phyloP scores from a whole-genome alignment of 2,797 vertebrate genomes.

The Sebastes taczanowskii region DNA sequence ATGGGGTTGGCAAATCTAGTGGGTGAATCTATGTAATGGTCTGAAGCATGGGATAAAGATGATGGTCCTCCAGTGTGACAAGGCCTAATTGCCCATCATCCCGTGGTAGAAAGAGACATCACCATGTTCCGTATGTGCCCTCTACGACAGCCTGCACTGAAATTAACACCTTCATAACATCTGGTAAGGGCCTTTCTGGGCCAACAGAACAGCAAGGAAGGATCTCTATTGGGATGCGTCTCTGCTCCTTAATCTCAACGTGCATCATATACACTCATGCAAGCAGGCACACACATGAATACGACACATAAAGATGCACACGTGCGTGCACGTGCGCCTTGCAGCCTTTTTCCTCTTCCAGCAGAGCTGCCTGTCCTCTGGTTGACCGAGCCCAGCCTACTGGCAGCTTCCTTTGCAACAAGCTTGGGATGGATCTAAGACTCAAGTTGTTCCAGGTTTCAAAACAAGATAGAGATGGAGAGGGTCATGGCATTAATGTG shows the following conservation, averaged over 20 bases:
- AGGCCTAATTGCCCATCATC: slow-evolving; percentile 82
- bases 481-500: slow-evolving; percentile 20
- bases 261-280: slow-evolving; percentile 29
- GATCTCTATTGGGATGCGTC: slow-evolving; percentile 60
- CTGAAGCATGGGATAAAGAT: slow-evolving; percentile 73
- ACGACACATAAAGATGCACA: slow-evolving; percentile 23
- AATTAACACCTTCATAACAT: slow-evolving; percentile 85
- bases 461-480: slow-evolving; percentile 53
- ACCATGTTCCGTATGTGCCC: slow-evolving; percentile 70
- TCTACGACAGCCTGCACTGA: slow-evolving; percentile 74
- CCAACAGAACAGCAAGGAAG: slow-evolving; percentile 59
- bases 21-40: slow-evolving; percentile 76
- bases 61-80: slow-evolving; percentile 74
- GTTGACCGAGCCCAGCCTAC: slow-evolving; percentile 64
- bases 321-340: slow-evolving; percentile 2
- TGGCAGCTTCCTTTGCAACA: slow-evolving; percentile 51
- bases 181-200: slow-evolving; percentile 74
- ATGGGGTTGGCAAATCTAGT: slow-evolving; percentile 69
- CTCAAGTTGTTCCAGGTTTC: slow-evolving; percentile 51
- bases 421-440: slow-evolving; percentile 20
- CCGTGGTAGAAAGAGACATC: slow-evolving; percentile 80
- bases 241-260: slow-evolving; percentile 48
- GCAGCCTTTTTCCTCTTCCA: slow-evolving; percentile 50
- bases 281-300: slow-evolving; percentile 2
- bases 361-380: slow-evolving; percentile 58